Conservation (phyloP, 2,888 invertebrate species). For the Lepidonotus clava region DNA sequence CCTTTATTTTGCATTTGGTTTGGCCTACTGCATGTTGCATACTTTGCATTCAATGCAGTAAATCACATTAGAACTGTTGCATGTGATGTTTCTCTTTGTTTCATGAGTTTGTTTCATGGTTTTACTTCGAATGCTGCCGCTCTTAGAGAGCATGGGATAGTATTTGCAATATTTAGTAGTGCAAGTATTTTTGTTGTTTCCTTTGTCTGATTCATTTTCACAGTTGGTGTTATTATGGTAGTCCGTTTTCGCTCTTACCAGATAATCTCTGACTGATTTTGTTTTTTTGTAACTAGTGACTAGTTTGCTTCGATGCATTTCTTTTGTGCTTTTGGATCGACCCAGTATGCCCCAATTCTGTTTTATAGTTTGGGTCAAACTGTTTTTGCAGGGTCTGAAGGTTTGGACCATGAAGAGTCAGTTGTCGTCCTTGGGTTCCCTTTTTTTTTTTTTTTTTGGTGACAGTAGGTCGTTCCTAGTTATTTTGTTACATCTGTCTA, state of each 20-base stretch:
- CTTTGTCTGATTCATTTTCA: not conserved
- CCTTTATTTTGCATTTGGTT: not conserved
- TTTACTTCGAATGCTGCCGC: not conserved
- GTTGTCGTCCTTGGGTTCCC: not conserved
- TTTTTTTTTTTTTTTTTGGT: not conserved
- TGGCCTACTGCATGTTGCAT: not conserved
- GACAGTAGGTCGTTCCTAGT: not conserved
- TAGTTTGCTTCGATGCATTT: not conserved
- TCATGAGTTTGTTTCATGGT: not conserved
- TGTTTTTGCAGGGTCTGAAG: not conserved
- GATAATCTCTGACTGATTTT: not conserved
- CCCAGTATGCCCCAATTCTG: not conserved
- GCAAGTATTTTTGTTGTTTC: not conserved
- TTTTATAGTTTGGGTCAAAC: not conserved
- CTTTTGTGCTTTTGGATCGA: not conserved
- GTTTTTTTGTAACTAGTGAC: not conserved
- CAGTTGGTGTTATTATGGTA: not conserved
- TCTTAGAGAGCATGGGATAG: not conserved
- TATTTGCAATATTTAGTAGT: not conserved
- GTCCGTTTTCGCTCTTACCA: not conserved
- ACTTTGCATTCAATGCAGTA: slow-evolving; percentile 7
- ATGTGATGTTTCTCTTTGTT: not conserved
- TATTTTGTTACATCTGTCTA: too few relatives aligned
- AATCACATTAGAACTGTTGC: not conserved
- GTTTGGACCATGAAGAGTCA: not conserved